Evolutionary conservation across 1,140 invertebrate genomes (phyloP), one percentile per base, ranked within the genome.

Genomic region (Hylaeus volcanicus): DNA sequence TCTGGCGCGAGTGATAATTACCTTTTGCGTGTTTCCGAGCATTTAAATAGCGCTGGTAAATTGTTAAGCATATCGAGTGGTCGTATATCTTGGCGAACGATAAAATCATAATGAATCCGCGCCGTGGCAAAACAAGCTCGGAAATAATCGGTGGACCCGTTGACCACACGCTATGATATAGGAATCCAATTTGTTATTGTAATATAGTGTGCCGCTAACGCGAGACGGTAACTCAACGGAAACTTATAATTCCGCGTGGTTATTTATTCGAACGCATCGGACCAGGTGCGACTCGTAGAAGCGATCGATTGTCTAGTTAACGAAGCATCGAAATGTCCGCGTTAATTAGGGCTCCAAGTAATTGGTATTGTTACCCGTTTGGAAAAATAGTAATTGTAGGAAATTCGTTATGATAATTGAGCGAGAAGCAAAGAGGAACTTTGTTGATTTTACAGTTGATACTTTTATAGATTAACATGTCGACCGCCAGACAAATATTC

Each of bases 1-100:
- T 83, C 66, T 77, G 72, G 53, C 11, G 68, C 73, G 45, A 56
- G 39, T 68, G 72, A 83, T 86, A 83, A 86, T 86, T 86, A 81
- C 60, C 69, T 85, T 77, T 85, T 26, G 83, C 84, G 73, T 85
- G 84, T 81, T 74, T 84, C 83, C 78, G 15, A 63, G 56, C 72
- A 51, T 68, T 75, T 61, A 75, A 75, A 61, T 61, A 58, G 56
- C 61, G 12, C 61, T 65, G 55, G 79, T 45, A 75, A 80, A 80
- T 80, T 74, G 73, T 75, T 80, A 74, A 74, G 72, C 64, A 60
- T 58, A 84, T 84, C 65, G 70, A 77, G 45, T 39, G 74, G 55
- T 63, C 69, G 53, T 74, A 73, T 55, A 74, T 76, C 61, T 81
- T 64, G 79, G 26, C 55, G 26, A 68, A 55, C 71, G 84, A 86